Base-by-base conservation (phyloP, 2,113 vertebrate species). In the Fulmarus glacialis region DNA sequence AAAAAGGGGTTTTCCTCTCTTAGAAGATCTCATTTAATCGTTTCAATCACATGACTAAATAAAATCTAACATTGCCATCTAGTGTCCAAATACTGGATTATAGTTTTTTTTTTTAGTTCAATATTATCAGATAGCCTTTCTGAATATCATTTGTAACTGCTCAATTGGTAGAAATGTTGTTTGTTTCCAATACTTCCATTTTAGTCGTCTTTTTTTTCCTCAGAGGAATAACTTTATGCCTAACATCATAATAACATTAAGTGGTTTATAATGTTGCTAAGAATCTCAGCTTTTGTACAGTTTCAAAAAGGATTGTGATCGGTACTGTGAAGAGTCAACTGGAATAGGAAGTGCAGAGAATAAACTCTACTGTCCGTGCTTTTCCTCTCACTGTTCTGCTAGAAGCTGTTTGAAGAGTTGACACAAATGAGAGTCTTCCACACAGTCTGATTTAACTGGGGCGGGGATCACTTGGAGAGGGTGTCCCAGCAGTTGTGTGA, bases 11-110 rank as follows among this genome's bases (percentile, higher is more conserved):
- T 89, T 86, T 91, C 22, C 29, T 79, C 22, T 63, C 78, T 58
- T 40, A 85, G 60, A 77, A 92, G 75, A 82, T 38, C 15, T 15
- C 34, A 45, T 72, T 91, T 55, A 32, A 64, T 56, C 68, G 48
- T 56, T 64, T 88, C 72, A 95, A 92, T 95, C 94, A 97, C 91
- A 97, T 96, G 94, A 97, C 91, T 84, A 97, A 97, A 79, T 62
- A 85, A 97, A 92, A 96, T 96, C 93, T 89, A 90, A 93, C 78
- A 96, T 60, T 97, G 96, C 95, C 96, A 97, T 97, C 97, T 97
- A 97, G 89, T 91, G 94, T 70, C 47, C 74, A 6, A 15, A 7
- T 6, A 11, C 66, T 36, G 53, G 52, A 82, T 45, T 38, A 27
- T 22, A 34, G n/a, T n/a, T n/a, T n/a, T n/a, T n/a, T 24, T 32